These are phyloP conservation scores for Lates japonicus DNA, from an alignment of 2,797 vertebrate species.

Conservation along the genomic window DNA sequence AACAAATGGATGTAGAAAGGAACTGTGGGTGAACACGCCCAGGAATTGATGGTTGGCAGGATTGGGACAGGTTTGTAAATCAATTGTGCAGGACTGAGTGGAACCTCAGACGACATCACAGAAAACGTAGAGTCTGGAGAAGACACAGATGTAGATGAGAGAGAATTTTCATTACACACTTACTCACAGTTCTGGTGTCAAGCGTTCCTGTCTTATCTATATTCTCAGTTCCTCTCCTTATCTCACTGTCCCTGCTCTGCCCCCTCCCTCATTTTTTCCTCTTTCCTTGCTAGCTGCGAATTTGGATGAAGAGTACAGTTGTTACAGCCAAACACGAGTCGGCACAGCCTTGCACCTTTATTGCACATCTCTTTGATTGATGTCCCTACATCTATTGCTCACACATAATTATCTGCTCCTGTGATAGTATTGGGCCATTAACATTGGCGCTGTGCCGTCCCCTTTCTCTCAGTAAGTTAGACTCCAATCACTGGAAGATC, in stretches of 20 bases:
- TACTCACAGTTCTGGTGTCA: constrained; percentile 47
- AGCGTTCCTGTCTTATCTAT: constrained; percentile 46
- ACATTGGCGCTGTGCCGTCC: constrained; percentile 58
- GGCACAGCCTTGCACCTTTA: constrained; percentile 44
- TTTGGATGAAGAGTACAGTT: constrained; percentile 56
- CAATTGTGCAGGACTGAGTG: not conserved
- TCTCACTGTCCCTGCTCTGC: constrained; percentile 45
- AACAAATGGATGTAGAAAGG: not conserved
- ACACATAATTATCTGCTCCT: constrained; percentile 58
- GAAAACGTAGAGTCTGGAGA: not conserved
- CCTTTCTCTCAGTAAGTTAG: constrained; percentile 59
- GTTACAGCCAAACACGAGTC: constrained; percentile 52
- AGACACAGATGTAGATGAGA: constrained; percentile 5
- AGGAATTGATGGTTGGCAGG: not conserved
- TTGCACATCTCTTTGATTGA: constrained; percentile 56
- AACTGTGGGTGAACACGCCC: not conserved
- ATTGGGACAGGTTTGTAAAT: not conserved
- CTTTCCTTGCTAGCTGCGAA: not conserved
- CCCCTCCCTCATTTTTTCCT: not conserved
- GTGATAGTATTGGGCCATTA: too few relatives aligned
- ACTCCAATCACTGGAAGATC: constrained; percentile 67
- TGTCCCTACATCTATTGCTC: constrained; percentile 66
- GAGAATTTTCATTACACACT: constrained; percentile 43
- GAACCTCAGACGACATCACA: constrained; percentile 7
- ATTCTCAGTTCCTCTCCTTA: constrained; percentile 55